phyloP scores from a whole-genome alignment of 1,140 invertebrate genomes.

The Papilio polytes region DNA sequence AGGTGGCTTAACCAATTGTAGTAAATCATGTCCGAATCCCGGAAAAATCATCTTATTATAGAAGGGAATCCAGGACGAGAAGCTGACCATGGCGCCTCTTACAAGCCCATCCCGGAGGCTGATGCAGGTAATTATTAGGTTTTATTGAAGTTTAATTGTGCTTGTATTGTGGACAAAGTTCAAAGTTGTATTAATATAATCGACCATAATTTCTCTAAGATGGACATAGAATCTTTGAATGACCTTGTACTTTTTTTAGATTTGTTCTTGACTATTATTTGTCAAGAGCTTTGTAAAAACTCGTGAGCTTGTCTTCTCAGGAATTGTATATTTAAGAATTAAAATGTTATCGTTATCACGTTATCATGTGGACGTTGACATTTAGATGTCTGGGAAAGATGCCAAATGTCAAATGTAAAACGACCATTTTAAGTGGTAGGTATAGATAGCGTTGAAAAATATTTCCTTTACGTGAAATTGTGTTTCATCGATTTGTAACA shows the following conservation, averaged over 20 bases:
- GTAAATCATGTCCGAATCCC: slow-evolving; percentile 76
- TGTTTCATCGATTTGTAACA: background rate
- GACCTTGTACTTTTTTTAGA: slow-evolving; percentile 34
- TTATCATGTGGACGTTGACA: slow-evolving; percentile 45
- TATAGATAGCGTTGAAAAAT: background rate
- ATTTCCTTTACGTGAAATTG: background rate
- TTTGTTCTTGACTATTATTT: background rate
- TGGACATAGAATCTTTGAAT: background rate
- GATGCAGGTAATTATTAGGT: slow-evolving; percentile 81
- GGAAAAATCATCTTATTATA: slow-evolving; percentile 77
- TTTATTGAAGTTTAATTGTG: background rate
- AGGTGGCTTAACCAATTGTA: slow-evolving; percentile 36
- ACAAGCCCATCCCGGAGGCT: slow-evolving; percentile 85
- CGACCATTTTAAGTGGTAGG: slow-evolving; percentile 25
- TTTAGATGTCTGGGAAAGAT: slow-evolving; percentile 8
- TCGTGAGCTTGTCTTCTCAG: slow-evolving; percentile 10
- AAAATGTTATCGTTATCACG: slow-evolving; percentile 42
- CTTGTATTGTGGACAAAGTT: background rate
- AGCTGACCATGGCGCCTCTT: slow-evolving; percentile 79
- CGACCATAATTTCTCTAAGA: background rate
- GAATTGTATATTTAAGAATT: slow-evolving; percentile 12
- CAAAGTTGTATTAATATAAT: background rate
- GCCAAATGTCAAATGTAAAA: slow-evolving; percentile 28
- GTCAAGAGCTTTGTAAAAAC: background rate
- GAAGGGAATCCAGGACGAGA: slow-evolving; percentile 77